Conservation (phyloP, 2,797 vertebrate species). For the Sebastes itinus region DNA sequence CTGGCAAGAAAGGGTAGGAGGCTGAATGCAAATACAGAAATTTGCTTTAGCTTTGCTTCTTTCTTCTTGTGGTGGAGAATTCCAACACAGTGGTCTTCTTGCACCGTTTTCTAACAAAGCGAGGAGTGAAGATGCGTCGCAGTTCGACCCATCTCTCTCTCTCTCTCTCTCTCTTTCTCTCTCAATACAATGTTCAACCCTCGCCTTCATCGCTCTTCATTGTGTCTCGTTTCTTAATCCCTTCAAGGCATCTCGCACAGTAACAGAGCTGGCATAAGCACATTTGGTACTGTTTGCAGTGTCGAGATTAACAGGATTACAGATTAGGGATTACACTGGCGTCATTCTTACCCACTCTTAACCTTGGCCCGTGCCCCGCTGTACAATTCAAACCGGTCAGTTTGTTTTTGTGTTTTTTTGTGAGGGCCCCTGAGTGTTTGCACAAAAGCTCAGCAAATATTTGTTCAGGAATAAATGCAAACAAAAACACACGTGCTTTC, state of each 20-base stretch:
- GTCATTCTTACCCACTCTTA: conserved; percentile 58
- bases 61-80: conserved; percentile 18
- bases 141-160: not conserved
- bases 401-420: conserved; percentile 30
- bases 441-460: conserved; percentile 18
- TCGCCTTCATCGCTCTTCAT: conserved; percentile 18
- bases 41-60: conserved; percentile 36
- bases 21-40: conserved; percentile 66
- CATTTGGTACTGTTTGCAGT: conserved; percentile 78
- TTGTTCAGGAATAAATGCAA: conserved; percentile 33
- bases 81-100: conserved; percentile 2
- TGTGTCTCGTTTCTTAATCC: conserved; percentile 66
- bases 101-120: not conserved
- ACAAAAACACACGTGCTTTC: conserved; percentile 21
- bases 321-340: conserved; percentile 78
- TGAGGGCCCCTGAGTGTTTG: conserved; percentile 7
- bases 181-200: not conserved
- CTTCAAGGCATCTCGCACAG: conserved; percentile 54
- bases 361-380: conserved; percentile 61
- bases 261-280: conserved; percentile 65
- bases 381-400: not conserved
- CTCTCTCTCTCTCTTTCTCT: not conserved
- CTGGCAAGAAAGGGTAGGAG: conserved; percentile 43
- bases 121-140: not conserved
- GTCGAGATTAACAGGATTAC: conserved; percentile 84